Conservation (phyloP, 2,113 vertebrate genomes). For the Xiphorhynchus elegans region DNA sequence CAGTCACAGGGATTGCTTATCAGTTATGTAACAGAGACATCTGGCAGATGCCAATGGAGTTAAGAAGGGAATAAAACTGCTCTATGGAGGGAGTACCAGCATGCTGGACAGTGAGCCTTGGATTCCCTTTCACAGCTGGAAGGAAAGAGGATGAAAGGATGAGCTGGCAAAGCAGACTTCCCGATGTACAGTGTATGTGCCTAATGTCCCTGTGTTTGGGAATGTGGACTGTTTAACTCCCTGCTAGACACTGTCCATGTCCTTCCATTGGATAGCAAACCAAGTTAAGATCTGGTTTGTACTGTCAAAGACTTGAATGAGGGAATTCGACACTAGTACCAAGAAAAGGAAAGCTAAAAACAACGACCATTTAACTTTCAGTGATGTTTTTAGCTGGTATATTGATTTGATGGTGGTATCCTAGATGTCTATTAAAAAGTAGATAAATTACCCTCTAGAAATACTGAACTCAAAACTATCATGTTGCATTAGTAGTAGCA, state of each 20-base stretch:
- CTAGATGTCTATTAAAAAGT: not conserved
- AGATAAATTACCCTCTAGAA: not conserved
- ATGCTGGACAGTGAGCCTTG: not conserved
- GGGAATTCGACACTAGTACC: not conserved
- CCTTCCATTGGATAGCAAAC: not conserved
- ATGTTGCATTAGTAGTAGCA: not conserved
- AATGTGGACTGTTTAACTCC: not conserved
- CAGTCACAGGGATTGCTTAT: not conserved
- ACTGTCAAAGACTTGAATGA: not conserved
- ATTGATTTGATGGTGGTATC: not conserved
- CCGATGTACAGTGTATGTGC: accelerated
- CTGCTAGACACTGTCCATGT: not conserved
- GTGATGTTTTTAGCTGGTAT: not conserved
- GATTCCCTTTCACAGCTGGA: not conserved
- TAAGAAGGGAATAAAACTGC: not conserved
- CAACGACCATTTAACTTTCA: not conserved
- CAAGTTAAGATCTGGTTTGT: not conserved
- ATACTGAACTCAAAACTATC: not conserved
- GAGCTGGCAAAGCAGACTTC: not conserved
- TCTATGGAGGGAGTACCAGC: not conserved
- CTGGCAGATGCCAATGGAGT: not conserved
- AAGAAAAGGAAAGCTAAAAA: not conserved
- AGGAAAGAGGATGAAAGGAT: not conserved
- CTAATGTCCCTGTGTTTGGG: not conserved
- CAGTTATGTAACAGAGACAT: not conserved